phyloP scores from a whole-genome alignment of 1,140 invertebrate genomes.

The Drosophila fuyamai region DNA sequence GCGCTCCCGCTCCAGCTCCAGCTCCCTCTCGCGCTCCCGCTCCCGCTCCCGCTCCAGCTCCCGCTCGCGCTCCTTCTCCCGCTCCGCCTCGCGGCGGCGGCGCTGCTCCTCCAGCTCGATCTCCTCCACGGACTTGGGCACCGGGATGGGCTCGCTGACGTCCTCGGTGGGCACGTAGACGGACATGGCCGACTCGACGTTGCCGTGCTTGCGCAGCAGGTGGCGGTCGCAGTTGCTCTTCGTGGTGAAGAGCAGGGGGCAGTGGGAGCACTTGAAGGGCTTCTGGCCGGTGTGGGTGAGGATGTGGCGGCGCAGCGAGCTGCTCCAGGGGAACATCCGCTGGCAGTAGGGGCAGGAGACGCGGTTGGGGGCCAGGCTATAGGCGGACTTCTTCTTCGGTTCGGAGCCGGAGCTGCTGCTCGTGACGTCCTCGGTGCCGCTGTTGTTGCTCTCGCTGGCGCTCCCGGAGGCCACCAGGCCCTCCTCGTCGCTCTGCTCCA shows the following conservation, averaged over 20 bases:
- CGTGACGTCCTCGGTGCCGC: constrained; percentile 90
- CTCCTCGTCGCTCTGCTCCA: constrained; percentile 89
- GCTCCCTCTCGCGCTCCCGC: constrained; percentile 28
- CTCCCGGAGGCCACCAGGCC: constrained; percentile 89
- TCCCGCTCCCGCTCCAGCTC: constrained; percentile 32
- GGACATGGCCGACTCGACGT: constrained; percentile 82
- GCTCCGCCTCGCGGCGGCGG: constrained; percentile 59
- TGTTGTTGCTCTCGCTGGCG: constrained; percentile 91
- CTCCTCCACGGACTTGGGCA: constrained; percentile 83
- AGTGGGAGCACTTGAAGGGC: constrained; percentile 96
- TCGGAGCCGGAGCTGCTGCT: constrained; percentile 69
- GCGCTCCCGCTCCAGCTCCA: constrained; percentile 39
- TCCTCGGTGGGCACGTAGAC: constrained; percentile 84
- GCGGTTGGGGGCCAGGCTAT: constrained; percentile 96
- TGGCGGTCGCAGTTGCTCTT: constrained; percentile 99
- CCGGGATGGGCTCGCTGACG: constrained; percentile 79
- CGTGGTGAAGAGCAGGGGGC: constrained; percentile 96
- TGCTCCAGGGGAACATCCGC: constrained; percentile 97
- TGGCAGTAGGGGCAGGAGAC: constrained; percentile 96
- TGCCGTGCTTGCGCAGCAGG: constrained; percentile 94
- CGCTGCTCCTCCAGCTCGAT: constrained; percentile 77
- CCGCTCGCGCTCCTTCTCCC: constrained; percentile 42
- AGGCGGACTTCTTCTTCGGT: constrained; percentile 94
- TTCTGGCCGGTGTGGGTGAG: constrained; percentile 98
- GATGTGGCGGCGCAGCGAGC: constrained; percentile 95